These are phyloP conservation scores for Uloborus diversus DNA, from an alignment of 1,140 invertebrate species.

Conservation along the genomic window DNA sequence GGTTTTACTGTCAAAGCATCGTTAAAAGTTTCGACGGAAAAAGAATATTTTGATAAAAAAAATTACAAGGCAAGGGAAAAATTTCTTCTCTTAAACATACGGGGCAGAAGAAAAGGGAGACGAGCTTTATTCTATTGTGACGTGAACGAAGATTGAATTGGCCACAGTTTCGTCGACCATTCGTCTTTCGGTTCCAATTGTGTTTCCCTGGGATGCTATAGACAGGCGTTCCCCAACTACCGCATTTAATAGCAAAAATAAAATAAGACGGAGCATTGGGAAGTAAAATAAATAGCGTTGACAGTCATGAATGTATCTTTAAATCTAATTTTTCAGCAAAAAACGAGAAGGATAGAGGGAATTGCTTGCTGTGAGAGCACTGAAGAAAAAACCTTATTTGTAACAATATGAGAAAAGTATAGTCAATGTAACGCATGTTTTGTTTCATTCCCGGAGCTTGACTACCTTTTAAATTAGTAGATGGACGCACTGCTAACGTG, in stretches of 20 bases:
- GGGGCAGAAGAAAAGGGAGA: background rate
- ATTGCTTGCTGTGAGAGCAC: too few relatives aligned
- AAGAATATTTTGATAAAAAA: background rate
- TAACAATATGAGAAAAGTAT: too few relatives aligned
- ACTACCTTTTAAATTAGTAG: too few relatives aligned
- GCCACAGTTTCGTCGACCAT: slow-evolving; percentile 3
- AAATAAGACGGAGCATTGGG: background rate
- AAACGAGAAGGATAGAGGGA: too few relatives aligned
- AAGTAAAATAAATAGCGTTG: slow-evolving; percentile 11
- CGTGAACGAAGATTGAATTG: slow-evolving; percentile 11
- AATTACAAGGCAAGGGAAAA: background rate
- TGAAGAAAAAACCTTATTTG: too few relatives aligned
- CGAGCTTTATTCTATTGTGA: slow-evolving; percentile 1
- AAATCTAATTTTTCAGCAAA: background rate
- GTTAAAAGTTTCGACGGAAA: background rate
- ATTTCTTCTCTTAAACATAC: background rate
- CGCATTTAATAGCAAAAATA: background rate
- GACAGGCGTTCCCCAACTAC: background rate
- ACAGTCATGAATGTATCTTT: background rate
- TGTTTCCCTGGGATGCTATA: background rate
- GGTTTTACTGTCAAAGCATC: background rate
- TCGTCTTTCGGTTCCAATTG: slow-evolving; percentile 17
- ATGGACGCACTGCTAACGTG: too few relatives aligned
- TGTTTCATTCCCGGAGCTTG: too few relatives aligned
- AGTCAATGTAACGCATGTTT: too few relatives aligned